Evolutionary conservation across 2,888 invertebrate species (phyloP), one percentile per base, ranked within the genome.

Genomic region (Nysson spinosus): DNA sequence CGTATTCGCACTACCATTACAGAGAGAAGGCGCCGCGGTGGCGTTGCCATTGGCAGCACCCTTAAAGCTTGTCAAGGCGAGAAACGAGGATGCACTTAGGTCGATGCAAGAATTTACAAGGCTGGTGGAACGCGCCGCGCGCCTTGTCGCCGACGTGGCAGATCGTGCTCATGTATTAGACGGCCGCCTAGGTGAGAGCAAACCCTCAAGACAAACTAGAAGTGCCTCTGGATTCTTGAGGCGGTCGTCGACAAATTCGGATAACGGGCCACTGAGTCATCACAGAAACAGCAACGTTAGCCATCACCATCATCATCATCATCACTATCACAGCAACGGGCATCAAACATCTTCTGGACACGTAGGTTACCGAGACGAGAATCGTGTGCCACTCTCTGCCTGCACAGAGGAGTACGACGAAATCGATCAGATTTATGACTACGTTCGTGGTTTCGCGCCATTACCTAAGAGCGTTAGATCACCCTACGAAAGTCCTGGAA

Each of bases 341-440:
- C 88, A 90, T 58, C 90, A 83, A 63, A 84, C 81, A 63, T 83
- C 76, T 49, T 87, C 85, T 70, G 52, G 71, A 6, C 89, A 89
- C 80, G 89, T 89, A 74, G 89, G 89, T 72, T 91, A 90, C 77
- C 89, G 91, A 83, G 94, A 92, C 78, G 92, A 92, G 81, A 91
- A 90, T 76, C 90, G 91, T 69, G 90, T 91, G 44, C 89, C 90
- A 51, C 83, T 79, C 4, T 88, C 89, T 1, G 85, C 88, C 12
- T 88, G 88, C 66, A 90, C 93, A 22, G 95, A 95, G 84, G 96
- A 96, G 81, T 96, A 97, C 87, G 96, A 97, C 78, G 97, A 98
- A 88, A 96, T 98, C 77, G 97, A 98, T 89, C 96, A 97, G 88
- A 96, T 98, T 72, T 98, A 98, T 85, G 96, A 97, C 85, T 98